Conservation (phyloP, 2,797 vertebrate genomes). For the Thunnus albacares region DNA sequence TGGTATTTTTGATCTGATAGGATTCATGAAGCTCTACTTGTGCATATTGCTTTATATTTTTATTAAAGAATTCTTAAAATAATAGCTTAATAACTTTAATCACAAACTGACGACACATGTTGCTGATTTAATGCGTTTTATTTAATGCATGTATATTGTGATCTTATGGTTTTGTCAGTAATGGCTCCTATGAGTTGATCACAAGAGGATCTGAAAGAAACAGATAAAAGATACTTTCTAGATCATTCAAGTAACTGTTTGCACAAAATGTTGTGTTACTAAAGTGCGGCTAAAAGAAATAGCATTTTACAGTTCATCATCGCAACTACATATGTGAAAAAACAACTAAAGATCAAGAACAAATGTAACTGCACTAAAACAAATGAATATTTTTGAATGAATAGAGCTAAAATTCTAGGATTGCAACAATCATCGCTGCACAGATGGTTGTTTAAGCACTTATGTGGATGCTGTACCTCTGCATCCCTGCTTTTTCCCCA, state of each 20-base stretch:
- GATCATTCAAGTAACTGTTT: neutral
- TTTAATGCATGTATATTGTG: neutral
- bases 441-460: neutral
- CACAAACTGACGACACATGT: slow-evolving; percentile 9
- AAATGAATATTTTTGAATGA: neutral
- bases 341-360: neutral
- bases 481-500: too few relatives aligned
- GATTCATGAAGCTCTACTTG: neutral
- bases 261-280: neutral
- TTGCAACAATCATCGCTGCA: neutral
- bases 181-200: accelerated
- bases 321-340: neutral
- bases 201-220: slow-evolving; percentile 25
- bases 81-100: neutral
- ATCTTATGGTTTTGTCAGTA: neutral
- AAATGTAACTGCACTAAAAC: neutral
- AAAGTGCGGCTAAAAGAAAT: too few relatives aligned
- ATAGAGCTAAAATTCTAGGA: neutral
- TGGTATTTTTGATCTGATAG: neutral
- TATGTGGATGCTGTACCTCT: too few relatives aligned
- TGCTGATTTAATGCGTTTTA: slow-evolving; percentile 5
- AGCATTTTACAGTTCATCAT: neutral
- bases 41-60: neutral
- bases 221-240: neutral
- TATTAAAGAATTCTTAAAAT: neutral